Evolutionary conservation across 2,113 vertebrate species (phyloP), one percentile per base, ranked within the genome.

Genomic region (Coptodon bakossiorum): DNA sequence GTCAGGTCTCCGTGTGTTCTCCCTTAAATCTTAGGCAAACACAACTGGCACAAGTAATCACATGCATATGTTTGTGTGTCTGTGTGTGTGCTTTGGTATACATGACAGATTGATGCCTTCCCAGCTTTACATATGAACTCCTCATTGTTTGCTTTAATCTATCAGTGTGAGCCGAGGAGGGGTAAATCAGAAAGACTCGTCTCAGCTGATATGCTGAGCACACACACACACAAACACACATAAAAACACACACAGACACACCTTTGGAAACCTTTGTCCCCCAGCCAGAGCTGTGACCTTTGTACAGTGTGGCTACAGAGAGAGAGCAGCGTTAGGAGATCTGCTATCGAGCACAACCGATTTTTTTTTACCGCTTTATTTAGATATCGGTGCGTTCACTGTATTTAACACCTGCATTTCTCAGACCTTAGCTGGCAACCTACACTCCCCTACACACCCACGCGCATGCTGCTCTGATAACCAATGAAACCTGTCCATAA

Each of bases 121-220:
- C 84, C 88, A 82, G 52, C 84, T 91, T 76, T 43, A 79, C 50
- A 89, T 90, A 91, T 89, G 84, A 90, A 92, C 83, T 85, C 80
- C 48, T 63, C 85, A 71, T 71, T 85, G 86, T 94, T 95, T 94
- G 86, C 91, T 92, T 90, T 89, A 48, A 91, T 94, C 91, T 88
- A 88, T 94, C 90, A 91, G 53, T 48, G 88, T 83, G 79, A 91
- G 88, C 66, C 59, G 83, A 93, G 84, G 19, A 84, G 88, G 88
- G 89, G 90, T 83, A 90, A 95, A 93, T 93, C 88, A 92, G 87
- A 91, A 38, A 89, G 81, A 61, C 80, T 90, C 34, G 82, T 87
- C 85, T 82, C 57, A 84, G 86, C 83, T 63, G 91, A 93, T 92
- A 87, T 76, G 83, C 82, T 92, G 81, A 57, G 52, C 91, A 83